Base-by-base conservation (phyloP, 37 sponge, comb jelly and placozoan genomes). In the Geodia barretti region DNA sequence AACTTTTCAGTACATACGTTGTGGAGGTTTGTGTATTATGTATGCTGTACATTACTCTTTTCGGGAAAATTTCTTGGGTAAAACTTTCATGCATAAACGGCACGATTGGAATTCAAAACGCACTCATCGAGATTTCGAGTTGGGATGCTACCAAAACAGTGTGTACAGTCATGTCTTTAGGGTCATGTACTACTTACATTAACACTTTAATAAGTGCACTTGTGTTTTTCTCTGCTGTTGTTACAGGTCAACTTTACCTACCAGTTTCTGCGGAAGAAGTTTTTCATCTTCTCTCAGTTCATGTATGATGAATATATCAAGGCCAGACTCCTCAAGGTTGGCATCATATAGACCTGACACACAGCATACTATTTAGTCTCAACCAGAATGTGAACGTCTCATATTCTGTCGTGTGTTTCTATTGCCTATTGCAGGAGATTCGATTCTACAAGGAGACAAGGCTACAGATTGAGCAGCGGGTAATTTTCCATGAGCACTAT, bases 241-340 rank as follows among this genome's bases (percentile, higher is more conserved):
- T 19, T 82, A 1, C 54, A 92, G 92, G 94, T 98, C 64, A 98
- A 98, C 86, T 98, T 96, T 69, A 98, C 96, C 7, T 98, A 91
- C 68, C 96, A 95, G 88, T 96, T 90, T 64, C 74, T 98, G 63
- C 47, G 91, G 39, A 98, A 98, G 92, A 96, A 94, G 81, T 98
- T 98, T 82, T 95, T 83, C 73, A 88, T 91, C 39, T 98, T 98
- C 77, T 98, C 99, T 17, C 99, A 98, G 83, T 98, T 98, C 73
- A 92, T 98, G 80, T 94, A 90, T 62, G 99, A 98, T 88, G 99
- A 98, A 84, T 94, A 98, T 86, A 98, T 98, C 75, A 96, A 98
- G 47, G 97, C 96, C 39, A 70, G 93, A 21, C 79, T 98, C 32
- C 75, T 96, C 8, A 98, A 98, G 78, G 94, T 90, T 21, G 35